Evolutionary conservation across 2,888 invertebrate genomes (phyloP), one percentile per base, ranked within the genome.

Genomic region (Antitype chi): DNA sequence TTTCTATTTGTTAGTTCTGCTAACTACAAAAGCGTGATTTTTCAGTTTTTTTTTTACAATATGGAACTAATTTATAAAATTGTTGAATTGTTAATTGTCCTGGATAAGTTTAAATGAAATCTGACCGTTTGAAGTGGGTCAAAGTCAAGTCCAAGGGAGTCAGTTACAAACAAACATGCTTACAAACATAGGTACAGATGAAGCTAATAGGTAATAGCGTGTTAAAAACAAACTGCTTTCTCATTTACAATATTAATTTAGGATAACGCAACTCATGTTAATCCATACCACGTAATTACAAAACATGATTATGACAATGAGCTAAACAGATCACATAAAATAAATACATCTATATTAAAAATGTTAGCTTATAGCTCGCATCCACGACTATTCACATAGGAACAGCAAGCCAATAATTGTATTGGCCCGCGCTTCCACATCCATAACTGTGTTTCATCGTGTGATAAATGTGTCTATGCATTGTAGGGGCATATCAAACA

Each of bases 361-460:
- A 89, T 89, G 88, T 86, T 90, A 92, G 92, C 92, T 87, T 89
- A 90, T 88, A 69, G 74, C 74, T 81, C 77, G 80, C 78, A 88
- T 87, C 76, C 81, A 86, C 73, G 88, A 80, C 84, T 91, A 92
- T 91, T 93, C 89, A 90, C 91, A 89, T 84, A 88, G 76, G 85
- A 91, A 89, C 90, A 88, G 70, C 83, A 70, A 80, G 76, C 88
- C 87, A 90, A 91, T 93, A 91, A 90, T 92, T 90, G 90, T 90
- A 90, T 91, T 90, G 91, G 89, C 74, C 85, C 60, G 84, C 76
- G 84, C 88, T 86, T 77, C 82, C 87, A 76, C 84, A 77, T 82
- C 87, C 88, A 90, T 92, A 89, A 89, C 91, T 89, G 87, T 91
- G 89, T 90, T 91, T 90, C 89, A 89, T 85, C 84, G 82, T 70